Base-by-base conservation (phyloP, 2,113 vertebrate genomes). In the Xiphophorus hellerii region DNA sequence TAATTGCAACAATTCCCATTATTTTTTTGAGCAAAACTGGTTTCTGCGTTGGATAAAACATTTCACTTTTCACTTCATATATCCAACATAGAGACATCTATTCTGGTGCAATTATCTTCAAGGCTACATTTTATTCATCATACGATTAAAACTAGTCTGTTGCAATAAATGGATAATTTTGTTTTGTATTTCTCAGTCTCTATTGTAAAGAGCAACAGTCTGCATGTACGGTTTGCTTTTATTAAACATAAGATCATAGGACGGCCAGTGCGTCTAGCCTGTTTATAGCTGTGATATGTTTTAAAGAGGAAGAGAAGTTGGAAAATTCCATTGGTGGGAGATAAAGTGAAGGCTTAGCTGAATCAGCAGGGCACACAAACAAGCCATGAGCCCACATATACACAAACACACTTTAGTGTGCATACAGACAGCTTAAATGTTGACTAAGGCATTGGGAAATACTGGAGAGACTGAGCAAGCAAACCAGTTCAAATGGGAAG, bases 321-420 rank as follows among this genome's bases (percentile, higher is more conserved):
- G 84, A 86, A 86, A 83, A 84, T 88, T 83, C 84, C 88, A 77
- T 73, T 78, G 79, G 80, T 84, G 62, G 85, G 69, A 73, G 69
- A 68, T 68, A 72, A 84, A 69, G 64, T 76, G 64, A 78, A 69
- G 82, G 78, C 69, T 91, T 84, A 85, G 68, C 66, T 69, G 62
- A 67, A 78, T 78, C 71, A 84, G 35, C 31, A 28, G 62, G 85
- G 66, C 72, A 80, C 79, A 76, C 69, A 80, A 73, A 76, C 73
- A 77, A 48, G 61, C 51, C 30, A 13, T 66, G 71, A 54, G 28
- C 63, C 63, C 60, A 66, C 67, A 58, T 66, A 79, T 66, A 80
- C 69, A 63, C 65, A 68, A 61, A 80, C 73, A 83, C 69, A 42
- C 66, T 1, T 27, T 69, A 70, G 61, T 60, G 71, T 37, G 74